These are phyloP conservation scores for Cynodonichthys magdalenae DNA, from an alignment of 2,797 vertebrate genomes.

Conservation along the genomic window DNA sequence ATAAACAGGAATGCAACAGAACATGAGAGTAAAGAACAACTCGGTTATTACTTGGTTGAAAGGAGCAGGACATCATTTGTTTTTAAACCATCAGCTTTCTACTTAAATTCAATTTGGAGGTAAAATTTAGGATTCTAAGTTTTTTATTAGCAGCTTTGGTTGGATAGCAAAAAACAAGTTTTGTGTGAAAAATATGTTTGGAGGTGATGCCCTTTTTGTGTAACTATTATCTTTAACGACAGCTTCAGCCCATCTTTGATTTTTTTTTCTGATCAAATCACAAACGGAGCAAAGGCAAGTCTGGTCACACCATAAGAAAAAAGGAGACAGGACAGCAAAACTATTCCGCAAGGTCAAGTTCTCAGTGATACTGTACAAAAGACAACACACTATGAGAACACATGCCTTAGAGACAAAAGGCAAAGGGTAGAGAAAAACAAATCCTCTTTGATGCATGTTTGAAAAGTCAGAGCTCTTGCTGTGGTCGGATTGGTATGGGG, in stretches of 20 bases:
- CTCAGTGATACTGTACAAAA: slow-evolving; percentile 36
- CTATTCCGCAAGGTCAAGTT: slow-evolving; percentile 56
- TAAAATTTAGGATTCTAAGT: not conserved
- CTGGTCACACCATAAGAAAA: slow-evolving; percentile 20
- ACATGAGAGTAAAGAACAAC: slow-evolving; percentile 11
- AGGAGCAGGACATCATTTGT: not conserved
- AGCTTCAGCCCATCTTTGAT: slow-evolving; percentile 16
- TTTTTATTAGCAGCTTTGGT: not conserved
- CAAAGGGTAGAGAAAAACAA: slow-evolving; percentile 57
- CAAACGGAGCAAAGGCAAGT: slow-evolving; percentile 27
- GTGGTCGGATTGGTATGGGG: slow-evolving; percentile 11
- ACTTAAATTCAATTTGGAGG: not conserved
- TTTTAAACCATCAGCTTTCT: not conserved
- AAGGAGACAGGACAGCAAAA: slow-evolving; percentile 32
- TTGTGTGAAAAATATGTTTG: slow-evolving; percentile 12
- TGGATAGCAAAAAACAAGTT: slow-evolving; percentile 5
- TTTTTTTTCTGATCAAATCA: slow-evolving; percentile 28
- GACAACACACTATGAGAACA: slow-evolving; percentile 28
- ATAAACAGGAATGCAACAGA: slow-evolving; percentile 7
- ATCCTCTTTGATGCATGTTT: slow-evolving; percentile 43
- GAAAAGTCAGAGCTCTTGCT: slow-evolving; percentile 42
- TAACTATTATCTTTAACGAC: slow-evolving; percentile 13
- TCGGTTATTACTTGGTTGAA: not conserved
- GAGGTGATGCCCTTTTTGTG: not conserved
- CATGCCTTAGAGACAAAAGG: slow-evolving; percentile 32